Conservation (phyloP, 2,888 invertebrate genomes). For the Pristionchus entomophagus region DNA sequence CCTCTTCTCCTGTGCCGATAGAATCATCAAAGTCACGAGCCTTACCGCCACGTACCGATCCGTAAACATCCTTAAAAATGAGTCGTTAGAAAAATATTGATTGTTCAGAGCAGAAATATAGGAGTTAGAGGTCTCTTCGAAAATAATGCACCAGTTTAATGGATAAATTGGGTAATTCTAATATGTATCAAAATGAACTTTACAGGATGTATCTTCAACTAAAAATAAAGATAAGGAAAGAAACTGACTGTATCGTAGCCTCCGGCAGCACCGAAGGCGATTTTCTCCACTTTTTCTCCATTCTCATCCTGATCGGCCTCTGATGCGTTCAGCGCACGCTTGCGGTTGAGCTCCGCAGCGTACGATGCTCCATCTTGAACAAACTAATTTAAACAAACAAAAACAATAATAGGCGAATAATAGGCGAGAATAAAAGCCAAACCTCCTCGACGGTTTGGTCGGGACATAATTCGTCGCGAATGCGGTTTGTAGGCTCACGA, state of each 20-base stretch:
- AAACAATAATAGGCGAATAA: neutral
- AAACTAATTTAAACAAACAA: neutral
- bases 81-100: neutral
- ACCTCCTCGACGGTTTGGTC: constrained; percentile 2
- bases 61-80: constrained; percentile 86
- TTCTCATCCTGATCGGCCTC: constrained; percentile 78
- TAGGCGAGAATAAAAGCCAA: neutral
- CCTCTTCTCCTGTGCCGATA: constrained; percentile 95
- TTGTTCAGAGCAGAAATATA: neutral
- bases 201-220: no score
- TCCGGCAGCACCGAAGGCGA: constrained; percentile 88
- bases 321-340: constrained; percentile 79
- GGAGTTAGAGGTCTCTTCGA: neutral
- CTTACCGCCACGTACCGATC: constrained; percentile 83
- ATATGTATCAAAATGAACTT: no score
- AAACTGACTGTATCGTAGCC: constrained; percentile 85
- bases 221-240: neutral
- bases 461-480: neutral
- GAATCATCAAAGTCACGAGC: constrained; percentile 92
- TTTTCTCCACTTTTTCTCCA: constrained; percentile 77
- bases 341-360: constrained; percentile 76
- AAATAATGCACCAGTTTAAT: neutral
- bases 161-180: neutral
- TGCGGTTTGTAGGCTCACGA: constrained; percentile 9
- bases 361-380: constrained; percentile 75